phyloP scores from a whole-genome alignment of 2,113 vertebrate species.

The Lontra canadensis region DNA sequence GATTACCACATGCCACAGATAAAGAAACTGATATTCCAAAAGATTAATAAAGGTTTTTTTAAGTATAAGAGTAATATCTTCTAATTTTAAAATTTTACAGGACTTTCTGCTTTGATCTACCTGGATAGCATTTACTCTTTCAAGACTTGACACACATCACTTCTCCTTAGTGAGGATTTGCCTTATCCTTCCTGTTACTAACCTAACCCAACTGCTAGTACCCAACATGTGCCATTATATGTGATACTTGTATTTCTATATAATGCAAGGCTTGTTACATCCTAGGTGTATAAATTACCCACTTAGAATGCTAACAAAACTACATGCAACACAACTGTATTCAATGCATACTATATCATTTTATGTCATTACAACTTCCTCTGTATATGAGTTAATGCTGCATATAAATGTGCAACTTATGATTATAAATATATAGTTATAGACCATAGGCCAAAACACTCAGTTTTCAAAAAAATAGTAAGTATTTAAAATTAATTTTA shows the following conservation, averaged over 20 bases:
- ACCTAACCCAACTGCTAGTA: neutral
- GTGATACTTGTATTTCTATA: neutral
- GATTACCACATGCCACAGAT: neutral
- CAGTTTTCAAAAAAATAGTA: neutral
- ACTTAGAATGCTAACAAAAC: neutral
- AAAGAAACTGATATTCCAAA: neutral
- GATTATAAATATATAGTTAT: neutral
- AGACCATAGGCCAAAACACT: neutral
- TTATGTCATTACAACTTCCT: neutral
- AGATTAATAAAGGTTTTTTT: neutral
- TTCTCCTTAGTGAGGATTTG: neutral
- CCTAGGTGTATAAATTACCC: neutral
- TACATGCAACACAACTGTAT: neutral
- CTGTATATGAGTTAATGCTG: neutral
- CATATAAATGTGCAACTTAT: neutral
- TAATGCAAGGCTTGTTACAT: neutral
- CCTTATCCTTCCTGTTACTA: neutral
- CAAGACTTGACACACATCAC: neutral
- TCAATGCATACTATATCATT: neutral
- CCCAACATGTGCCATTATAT: neutral
- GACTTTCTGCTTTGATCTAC: neutral
- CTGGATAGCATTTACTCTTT: neutral
- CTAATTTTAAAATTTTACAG: neutral
- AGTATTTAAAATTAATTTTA: conserved; percentile 31
- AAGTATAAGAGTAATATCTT: neutral